Base-by-base conservation (phyloP, 1,140 invertebrate genomes). In the Ruditapes philippinarum region DNA sequence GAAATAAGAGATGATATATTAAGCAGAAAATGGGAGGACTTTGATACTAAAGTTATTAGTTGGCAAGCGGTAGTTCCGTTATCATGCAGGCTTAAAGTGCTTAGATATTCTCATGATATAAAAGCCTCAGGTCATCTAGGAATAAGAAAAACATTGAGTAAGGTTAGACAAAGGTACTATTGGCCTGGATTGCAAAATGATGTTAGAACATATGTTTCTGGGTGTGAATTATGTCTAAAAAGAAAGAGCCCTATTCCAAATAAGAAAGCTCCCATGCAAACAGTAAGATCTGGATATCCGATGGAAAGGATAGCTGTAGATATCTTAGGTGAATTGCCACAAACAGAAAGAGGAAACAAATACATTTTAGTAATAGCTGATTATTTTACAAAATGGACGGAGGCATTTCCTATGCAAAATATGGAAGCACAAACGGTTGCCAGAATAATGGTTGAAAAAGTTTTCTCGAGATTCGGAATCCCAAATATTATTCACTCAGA, bases 401-500 rank as follows among this genome's bases (percentile, higher is more conserved):
- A 93, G 65, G 85, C 73, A 1, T 90, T 90, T 28, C 65, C 94
- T 31, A n/a, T 94, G n/a, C 25, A 45, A 19, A 79, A 95, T 51
- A 25, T 88, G 68, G 92, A 90, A 42, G 89, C 93, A 19, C 31
- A 22, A 42, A 94, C 94, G 0, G 90, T 95, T 12, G 95, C 94
- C 9, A 88, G 94, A n/a, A 90, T 83, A 11, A 88, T 96, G 14
- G 91, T 96, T 0, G 74, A 94, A 49, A 84, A 95, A 28, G 73
- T 93, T 19, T 73, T 96, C n/a, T 92, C 89, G 57, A 82, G 93
- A 9, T 94, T 93, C 85, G 96, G 96, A 25, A 88, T 94, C 1
- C 95, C 96, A 0, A 38, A 92, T 22, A 80, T 93, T 25, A 87
- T 96, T 5, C 90, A 95, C 31, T 86, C 94, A 1, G 95, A 96